Base-by-base conservation (phyloP, 2,888 invertebrate genomes). In the Geophilus truncorum region DNA sequence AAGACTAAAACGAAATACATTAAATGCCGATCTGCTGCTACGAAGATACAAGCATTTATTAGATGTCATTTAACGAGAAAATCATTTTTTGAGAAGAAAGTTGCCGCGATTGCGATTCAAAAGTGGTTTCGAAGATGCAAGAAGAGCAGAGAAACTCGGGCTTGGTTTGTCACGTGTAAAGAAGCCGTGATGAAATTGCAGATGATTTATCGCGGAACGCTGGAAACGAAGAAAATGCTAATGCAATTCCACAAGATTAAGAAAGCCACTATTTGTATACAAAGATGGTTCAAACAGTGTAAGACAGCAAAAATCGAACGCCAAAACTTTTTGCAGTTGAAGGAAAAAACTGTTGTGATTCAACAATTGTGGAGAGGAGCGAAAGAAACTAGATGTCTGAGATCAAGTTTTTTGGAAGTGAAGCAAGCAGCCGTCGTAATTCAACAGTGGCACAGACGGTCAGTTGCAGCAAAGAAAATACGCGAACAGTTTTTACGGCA, bases 21-120 rank as follows among this genome's bases (percentile, higher is more conserved):
- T 9, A 82, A 81, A 40, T 5, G 18, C 70, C 15, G 15, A 78
- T n/a, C 78, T 18, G 83, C 85, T 45, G 83, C 83, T 62, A 70
- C 82, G 18, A 81, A 81, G n/a, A 83, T 85, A 32, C 85, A 85
- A 82, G 80, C 84, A 23, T 7, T 6, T 30, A 51, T 80, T n/a
- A 62, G 81, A 30, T 78, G 80, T 18, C 80, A 30, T 32, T 34
- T 30, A 23, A 9, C 75, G 25, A n/a, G 51, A 5, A 23, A 40
- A 10, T 25, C 12, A 15, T 78, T 15, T 18, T 25, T 51, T 12
- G 6, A 21, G 12, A 78, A 5, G 45, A 40, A 77, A 23, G 0
- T 3, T 18, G 80, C 82, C 15, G 80, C 80, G 45, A 70, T 81
- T 9, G 57, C 45, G 23, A 80, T 83, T 80, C 83, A 83, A 81